These are phyloP conservation scores for Morpho deidamia DNA, from an alignment of 2,888 invertebrate species.

Conservation along the genomic window DNA sequence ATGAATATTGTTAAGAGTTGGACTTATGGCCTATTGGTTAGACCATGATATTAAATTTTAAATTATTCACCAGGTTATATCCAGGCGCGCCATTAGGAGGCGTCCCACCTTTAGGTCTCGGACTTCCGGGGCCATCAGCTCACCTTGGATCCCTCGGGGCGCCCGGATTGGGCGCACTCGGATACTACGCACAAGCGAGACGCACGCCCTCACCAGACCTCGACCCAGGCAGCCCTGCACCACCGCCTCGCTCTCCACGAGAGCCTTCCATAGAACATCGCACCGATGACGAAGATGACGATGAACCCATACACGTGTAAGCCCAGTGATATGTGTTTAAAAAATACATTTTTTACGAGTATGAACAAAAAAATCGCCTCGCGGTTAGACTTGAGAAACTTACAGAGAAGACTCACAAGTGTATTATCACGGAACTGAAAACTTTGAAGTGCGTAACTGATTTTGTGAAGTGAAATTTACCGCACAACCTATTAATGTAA, in stretches of 20 bases:
- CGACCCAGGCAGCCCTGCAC: slow-evolving; percentile 79
- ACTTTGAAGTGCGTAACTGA: slow-evolving; percentile 26
- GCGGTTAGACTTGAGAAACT: too few species aligned
- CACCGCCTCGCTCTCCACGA: slow-evolving; percentile 66
- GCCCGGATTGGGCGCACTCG: slow-evolving; percentile 80
- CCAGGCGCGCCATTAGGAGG: slow-evolving; percentile 79
- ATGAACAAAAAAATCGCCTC: slow-evolving; percentile 2
- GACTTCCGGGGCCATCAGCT: slow-evolving; percentile 83
- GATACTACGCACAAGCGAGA: slow-evolving; percentile 71
- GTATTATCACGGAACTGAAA: slow-evolving; percentile 22
- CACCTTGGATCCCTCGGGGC: slow-evolving; percentile 83
- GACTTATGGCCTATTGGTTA: too few species aligned
- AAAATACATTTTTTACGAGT: background rate
- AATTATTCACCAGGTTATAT: slow-evolving; percentile 66
- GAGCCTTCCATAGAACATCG: slow-evolving; percentile 61
- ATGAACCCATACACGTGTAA: slow-evolving; percentile 81
- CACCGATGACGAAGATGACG: slow-evolving; percentile 77
- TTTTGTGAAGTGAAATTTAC: slow-evolving; percentile 22
- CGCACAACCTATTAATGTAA: slow-evolving; percentile 11
- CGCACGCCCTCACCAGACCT: slow-evolving; percentile 74
- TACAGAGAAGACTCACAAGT: slow-evolving; percentile 28
- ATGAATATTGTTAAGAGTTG: too few species aligned
- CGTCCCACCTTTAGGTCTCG: slow-evolving; percentile 77
- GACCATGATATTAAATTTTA: background rate
- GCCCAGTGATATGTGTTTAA: slow-evolving; percentile 27